phyloP scores from a whole-genome alignment of 2,797 vertebrate genomes.

The Rallus crepitans region DNA sequence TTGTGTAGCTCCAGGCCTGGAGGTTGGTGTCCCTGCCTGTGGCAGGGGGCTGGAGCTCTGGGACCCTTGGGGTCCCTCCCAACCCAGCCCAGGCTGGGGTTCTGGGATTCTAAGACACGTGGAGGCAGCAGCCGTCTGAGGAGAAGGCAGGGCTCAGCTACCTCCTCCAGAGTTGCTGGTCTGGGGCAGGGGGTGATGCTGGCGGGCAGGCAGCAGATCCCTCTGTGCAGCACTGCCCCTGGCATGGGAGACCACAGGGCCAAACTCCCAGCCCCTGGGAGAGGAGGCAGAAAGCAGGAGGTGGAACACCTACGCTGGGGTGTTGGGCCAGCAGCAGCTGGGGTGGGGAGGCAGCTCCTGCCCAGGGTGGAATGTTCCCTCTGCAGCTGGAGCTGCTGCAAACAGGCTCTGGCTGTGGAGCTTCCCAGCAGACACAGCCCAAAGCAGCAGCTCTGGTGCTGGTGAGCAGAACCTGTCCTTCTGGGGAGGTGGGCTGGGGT shows the following conservation, averaged over 20 bases:
- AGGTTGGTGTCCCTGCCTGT: too few species aligned
- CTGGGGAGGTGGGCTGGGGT: neutral
- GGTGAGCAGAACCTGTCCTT: neutral
- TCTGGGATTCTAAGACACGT: too few species aligned
- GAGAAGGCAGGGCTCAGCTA: neutral
- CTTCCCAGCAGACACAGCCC: neutral
- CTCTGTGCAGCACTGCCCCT: neutral
- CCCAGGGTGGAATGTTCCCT: neutral
- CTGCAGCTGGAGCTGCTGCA: neutral
- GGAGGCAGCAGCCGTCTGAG: neutral
- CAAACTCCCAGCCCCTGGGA: neutral
- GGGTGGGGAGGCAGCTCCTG: neutral
- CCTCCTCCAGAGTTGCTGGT: neutral
- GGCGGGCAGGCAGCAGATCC: neutral
- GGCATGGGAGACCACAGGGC: neutral
- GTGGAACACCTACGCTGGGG: neutral
- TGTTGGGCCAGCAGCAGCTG: neutral
- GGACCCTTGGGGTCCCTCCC: too few species aligned
- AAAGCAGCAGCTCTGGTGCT: neutral
- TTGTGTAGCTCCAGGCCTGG: too few species aligned
- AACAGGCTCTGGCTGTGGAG: accelerated
- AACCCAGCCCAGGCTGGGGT: too few species aligned
- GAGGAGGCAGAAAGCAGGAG: neutral
- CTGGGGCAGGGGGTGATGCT: neutral
- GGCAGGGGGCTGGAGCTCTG: too few species aligned